Base-by-base conservation (phyloP, 2,888 invertebrate genomes). In the Lasioglossum morio region DNA sequence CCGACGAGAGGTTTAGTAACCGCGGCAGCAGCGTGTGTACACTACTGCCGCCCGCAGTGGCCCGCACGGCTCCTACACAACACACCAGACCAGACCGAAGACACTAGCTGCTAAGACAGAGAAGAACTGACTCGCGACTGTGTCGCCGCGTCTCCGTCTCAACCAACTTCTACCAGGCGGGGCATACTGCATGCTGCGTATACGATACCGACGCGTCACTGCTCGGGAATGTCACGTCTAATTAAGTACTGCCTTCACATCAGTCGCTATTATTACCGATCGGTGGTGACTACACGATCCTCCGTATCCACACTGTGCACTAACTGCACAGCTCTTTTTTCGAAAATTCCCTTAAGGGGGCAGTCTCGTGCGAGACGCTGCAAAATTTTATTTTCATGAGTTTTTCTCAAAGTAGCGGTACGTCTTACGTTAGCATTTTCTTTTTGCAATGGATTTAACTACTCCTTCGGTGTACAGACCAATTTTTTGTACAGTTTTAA, bases 131-230 rank as follows among this genome's bases (percentile, higher is more conserved):
- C 82, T 79, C n/a, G 85, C 85, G 87, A 89, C 87, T 89, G 87
- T 89, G 84, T 87, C 87, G 85, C 89, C 87, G 77, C 89, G 81
- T 87, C 84, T 77, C 76, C 76, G 76, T 85, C 82, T 82, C 76
- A 69, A 30, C 37, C 57, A 84, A 86, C 86, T 82, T 82, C 85
- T 87, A 74, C 66, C 81, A 86, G 80, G 72, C 84, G 81, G 77
- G 66, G 73, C 74, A 63, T 57, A 72, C 78, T 82, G 79, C 84
- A 79, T 53, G n/a, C n/a, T 79, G 85, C 82, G 79, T 79, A 70
- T 40, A 78, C 75, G 66, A 80, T 82, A 85, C 75, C 81, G 79
- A 81, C 85, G 82, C 87, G 88, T 88, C 90, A 88, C 77, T 73
- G 40, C 82, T 84, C 40, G 66, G 84, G 85, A 85, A 91, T 89